A percentile compares a stretch with the other conserved stretches of the same genome.
These are phyloP conservation scores for Pelagia noctiluca DNA, from an alignment of 30 jellyfish, hydroid and myxozoan genomes.

Conservation along the genomic window DNA sequence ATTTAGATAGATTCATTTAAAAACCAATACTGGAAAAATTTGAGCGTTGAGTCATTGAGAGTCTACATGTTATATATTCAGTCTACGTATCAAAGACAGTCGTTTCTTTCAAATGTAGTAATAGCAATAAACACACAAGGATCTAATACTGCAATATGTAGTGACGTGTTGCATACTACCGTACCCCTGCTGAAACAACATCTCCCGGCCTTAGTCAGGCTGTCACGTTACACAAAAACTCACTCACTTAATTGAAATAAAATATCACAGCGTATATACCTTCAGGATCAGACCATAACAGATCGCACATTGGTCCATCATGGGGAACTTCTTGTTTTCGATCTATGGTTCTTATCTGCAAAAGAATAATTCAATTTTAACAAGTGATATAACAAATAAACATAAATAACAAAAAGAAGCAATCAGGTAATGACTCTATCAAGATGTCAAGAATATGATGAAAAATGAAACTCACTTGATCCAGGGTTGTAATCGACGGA, in stretches of 20 bases:
- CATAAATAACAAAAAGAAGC: not conserved
- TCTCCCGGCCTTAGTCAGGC: too few relatives aligned
- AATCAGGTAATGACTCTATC: not conserved
- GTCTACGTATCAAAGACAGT: too few relatives aligned
- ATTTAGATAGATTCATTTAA: too few relatives aligned
- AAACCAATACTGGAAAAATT: too few relatives aligned
- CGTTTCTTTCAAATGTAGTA: too few relatives aligned
- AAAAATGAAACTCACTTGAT: slow-evolving; percentile 66
- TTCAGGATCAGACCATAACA: slow-evolving; percentile 99
- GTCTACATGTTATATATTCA: too few relatives aligned
- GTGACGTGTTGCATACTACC: too few relatives aligned
- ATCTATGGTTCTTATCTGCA: slow-evolving; percentile 93
- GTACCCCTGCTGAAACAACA: too few relatives aligned
- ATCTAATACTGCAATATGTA: too few relatives aligned
- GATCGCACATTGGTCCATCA: slow-evolving; percentile 99
- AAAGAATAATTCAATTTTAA: not conserved
- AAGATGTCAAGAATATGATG: not conserved
- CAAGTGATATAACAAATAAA: not conserved
- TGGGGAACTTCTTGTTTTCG: slow-evolving; percentile 99
- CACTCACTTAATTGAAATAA: not conserved
- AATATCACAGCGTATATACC: slow-evolving; percentile 40
- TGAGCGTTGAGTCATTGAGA: too few relatives aligned
- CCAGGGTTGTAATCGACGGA: slow-evolving; percentile 91
- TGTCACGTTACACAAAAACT: too few relatives aligned
- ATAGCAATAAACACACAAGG: too few relatives aligned